Evolutionary conservation across 2,797 vertebrate species (phyloP).

Genomic region (Hybognathus amarus): DNA sequence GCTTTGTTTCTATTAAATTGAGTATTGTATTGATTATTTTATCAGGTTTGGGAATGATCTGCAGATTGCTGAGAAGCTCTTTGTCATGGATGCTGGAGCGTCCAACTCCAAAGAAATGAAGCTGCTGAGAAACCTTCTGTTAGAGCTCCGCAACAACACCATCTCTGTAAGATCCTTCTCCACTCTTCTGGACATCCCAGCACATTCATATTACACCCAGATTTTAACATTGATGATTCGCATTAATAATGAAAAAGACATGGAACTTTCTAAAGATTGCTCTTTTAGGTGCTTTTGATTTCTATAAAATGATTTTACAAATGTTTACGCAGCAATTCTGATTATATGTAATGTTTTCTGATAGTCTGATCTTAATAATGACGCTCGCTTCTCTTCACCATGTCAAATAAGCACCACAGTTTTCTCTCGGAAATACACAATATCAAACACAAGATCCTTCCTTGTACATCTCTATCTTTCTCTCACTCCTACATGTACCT

Average conservation of each 20-base stretch:
- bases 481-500: constrained; percentile 34
- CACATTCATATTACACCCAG: not conserved
- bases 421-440: constrained; percentile 4
- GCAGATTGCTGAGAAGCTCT: constrained; percentile 90
- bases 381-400: not conserved
- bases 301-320: not conserved
- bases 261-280: not conserved
- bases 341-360: not conserved
- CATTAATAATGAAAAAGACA: not conserved
- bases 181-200: not conserved
- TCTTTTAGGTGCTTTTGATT: not conserved
- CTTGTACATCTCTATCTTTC: constrained; percentile 14
- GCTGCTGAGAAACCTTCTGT: constrained; percentile 90
- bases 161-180: constrained; percentile 83
- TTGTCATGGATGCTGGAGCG: constrained; percentile 92
- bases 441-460: constrained; percentile 30
- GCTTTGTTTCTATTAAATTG: not conserved
- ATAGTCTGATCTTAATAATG: constrained; percentile 2
- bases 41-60: constrained; percentile 94
- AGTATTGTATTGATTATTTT: not conserved
- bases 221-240: not conserved
- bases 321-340: not conserved
- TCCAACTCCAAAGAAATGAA: constrained; percentile 96
- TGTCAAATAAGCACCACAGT: not conserved
- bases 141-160: constrained; percentile 87